These are phyloP conservation scores for Gymnosoma rotundatum DNA, from an alignment of 2,888 invertebrate species.

Conservation along the genomic window DNA sequence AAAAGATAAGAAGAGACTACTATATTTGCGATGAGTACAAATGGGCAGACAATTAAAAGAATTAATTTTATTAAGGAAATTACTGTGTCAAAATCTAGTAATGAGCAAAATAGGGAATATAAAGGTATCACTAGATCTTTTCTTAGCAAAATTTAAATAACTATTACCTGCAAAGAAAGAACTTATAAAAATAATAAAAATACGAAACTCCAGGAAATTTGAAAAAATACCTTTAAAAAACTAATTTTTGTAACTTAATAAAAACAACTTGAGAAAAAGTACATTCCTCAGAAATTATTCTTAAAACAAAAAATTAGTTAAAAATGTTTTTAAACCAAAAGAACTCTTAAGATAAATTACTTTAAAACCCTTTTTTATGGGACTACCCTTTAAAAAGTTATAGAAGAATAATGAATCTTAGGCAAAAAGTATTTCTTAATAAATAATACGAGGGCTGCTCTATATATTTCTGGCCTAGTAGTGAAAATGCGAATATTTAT, in stretches of 20 bases:
- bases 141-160: too few species aligned
- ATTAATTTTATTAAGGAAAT: conserved; percentile 15
- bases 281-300: too few species aligned
- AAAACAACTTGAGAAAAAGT: not conserved
- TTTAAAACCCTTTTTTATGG: too few species aligned
- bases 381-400: not conserved
- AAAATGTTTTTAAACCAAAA: not conserved
- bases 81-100: not conserved
- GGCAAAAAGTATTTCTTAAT: not conserved
- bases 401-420: not conserved
- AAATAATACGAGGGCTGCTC: too few species aligned
- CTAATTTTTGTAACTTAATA: too few species aligned
- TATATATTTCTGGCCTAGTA: too few species aligned
- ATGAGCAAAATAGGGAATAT: too few species aligned
- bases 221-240: not conserved
- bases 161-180: too few species aligned
- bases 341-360: not conserved
- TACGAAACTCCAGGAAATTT: too few species aligned
- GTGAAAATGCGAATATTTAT: too few species aligned
- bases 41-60: conserved; percentile 22
- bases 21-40: conserved; percentile 50
- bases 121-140: too few species aligned
- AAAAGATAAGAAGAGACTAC: conserved; percentile 63
- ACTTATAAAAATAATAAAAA: too few species aligned
- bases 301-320: not conserved